Evolutionary conservation across 2,113 vertebrate genomes (phyloP).

Genomic region (Silurus glanis): DNA sequence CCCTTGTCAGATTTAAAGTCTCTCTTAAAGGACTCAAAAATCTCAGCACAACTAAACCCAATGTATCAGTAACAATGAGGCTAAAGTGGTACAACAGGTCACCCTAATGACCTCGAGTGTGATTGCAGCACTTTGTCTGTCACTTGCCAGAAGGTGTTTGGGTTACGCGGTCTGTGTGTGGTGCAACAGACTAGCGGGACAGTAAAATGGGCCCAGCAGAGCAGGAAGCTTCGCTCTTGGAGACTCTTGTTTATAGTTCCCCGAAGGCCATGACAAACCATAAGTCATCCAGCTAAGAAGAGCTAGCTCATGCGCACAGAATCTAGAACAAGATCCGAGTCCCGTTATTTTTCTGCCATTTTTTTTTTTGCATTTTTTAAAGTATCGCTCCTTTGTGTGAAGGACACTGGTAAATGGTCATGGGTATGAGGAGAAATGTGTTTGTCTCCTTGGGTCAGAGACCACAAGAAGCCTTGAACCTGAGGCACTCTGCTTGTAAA

Average conservation of each 20-base stretch:
- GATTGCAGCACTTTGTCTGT: constrained; percentile 34
- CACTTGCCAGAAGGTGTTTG: constrained; percentile 62
- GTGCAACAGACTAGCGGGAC: constrained; percentile 39
- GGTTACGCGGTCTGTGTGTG: constrained; percentile 60
- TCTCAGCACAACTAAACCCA: constrained; percentile 36
- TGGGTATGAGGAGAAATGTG: constrained; percentile 55
- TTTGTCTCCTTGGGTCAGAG: constrained; percentile 54
- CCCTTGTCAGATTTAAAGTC: constrained; percentile 30
- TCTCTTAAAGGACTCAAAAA: constrained; percentile 31
- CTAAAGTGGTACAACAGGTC: constrained; percentile 33
- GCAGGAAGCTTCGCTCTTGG: constrained; percentile 49
- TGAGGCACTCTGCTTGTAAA: constrained; percentile 33
- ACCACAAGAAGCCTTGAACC: constrained; percentile 30
- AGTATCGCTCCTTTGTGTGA: constrained; percentile 31
- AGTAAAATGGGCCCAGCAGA: constrained; percentile 63
- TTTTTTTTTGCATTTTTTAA: constrained; percentile 34
- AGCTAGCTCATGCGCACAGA: constrained; percentile 66
- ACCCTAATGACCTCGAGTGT: constrained; percentile 33
- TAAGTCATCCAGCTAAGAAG: constrained; percentile 65
- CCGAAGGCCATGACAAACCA: constrained; percentile 60
- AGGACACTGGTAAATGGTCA: constrained; percentile 59
- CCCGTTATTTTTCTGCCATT: constrained; percentile 26
- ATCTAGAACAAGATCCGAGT: constrained; percentile 49
- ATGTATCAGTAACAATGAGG: constrained; percentile 25
- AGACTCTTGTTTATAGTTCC: constrained; percentile 66